Evolutionary conservation across 2,888 invertebrate genomes (phyloP).

Genomic region (Norana najaformis): DNA sequence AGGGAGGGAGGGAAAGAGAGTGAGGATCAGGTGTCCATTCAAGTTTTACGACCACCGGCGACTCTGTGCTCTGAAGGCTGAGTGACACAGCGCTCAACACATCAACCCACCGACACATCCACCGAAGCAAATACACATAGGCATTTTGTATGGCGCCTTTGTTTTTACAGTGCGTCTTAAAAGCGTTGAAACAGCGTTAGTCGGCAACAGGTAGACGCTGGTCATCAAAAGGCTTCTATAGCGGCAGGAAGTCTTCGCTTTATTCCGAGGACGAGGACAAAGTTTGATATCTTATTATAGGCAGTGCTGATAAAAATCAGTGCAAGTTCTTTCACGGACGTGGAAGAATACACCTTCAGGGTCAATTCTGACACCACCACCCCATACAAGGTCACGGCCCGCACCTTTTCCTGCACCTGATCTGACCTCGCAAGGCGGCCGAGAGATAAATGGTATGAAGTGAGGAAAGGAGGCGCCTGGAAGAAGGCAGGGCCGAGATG

Average conservation of each 20-base stretch:
- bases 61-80: background rate
- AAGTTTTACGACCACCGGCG: background rate
- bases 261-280: background rate
- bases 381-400: background rate
- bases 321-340: background rate
- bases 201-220: background rate
- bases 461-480: background rate
- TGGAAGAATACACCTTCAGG: background rate
- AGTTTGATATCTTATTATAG: background rate
- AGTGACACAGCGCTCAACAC: background rate
- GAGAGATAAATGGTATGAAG: background rate
- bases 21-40: background rate
- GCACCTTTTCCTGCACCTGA: background rate
- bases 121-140: background rate
- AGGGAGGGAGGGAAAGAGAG: background rate
- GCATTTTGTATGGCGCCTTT: background rate
- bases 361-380: background rate
- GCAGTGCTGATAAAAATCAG: background rate
- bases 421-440: background rate
- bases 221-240: no score
- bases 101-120: background rate
- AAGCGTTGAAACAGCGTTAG: background rate
- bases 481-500: background rate
- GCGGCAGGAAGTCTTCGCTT: background rate
- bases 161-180: background rate